Percentiles rank a stretch among this genome's conserved stretches.
Evolutionary conservation across 64 coral and sea anemone species (phyloP).

Genomic region (Platygyra sinensis): DNA sequence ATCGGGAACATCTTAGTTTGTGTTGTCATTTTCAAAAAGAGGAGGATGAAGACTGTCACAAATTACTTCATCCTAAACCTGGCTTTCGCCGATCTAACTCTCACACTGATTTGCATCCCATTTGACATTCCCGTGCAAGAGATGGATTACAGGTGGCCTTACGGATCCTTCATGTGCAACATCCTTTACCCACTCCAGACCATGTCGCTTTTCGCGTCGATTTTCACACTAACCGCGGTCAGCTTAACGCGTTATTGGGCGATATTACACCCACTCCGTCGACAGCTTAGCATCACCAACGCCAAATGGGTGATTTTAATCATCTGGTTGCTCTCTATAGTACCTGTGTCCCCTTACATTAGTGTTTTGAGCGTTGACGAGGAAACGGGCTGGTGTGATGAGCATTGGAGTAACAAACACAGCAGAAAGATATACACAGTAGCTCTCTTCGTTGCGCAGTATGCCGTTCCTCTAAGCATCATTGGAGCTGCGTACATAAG

Average conservation of each 20-base stretch:
- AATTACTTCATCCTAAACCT: slow-evolving; percentile 74
- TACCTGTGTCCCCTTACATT: slow-evolving; percentile 66
- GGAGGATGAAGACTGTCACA: slow-evolving; percentile 64
- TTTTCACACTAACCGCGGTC: slow-evolving; percentile 63
- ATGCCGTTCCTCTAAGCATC: slow-evolving; percentile 13
- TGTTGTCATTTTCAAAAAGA: slow-evolving; percentile 38
- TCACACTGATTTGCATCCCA: slow-evolving; percentile 72
- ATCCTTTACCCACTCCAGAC: slow-evolving; percentile 66
- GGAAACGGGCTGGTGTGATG: slow-evolving; percentile 7
- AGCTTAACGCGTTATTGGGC: slow-evolving; percentile 72
- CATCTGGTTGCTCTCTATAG: slow-evolving; percentile 57
- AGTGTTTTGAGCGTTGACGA: slow-evolving; percentile 6
- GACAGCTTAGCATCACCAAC: slow-evolving; percentile 46
- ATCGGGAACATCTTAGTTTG: slow-evolving; percentile 57
- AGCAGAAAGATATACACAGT: slow-evolving; percentile 44
- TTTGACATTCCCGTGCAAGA: slow-evolving; percentile 75
- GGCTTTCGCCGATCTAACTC: slow-evolving; percentile 55
- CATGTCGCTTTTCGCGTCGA: slow-evolving; percentile 51
- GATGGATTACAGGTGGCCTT: slow-evolving; percentile 68
- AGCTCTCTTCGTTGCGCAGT: slow-evolving; percentile 29
- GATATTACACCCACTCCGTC: slow-evolving; percentile 53
- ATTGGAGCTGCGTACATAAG: slow-evolving; percentile 47
- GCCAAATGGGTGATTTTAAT: slow-evolving; percentile 39
- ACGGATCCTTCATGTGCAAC: slow-evolving; percentile 63
- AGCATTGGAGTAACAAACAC: neutral